Percentiles rank a stretch among this genome's conserved stretches.
Conservation (phyloP, 2,888 invertebrate species). For the Tachystola acroxantha region DNA sequence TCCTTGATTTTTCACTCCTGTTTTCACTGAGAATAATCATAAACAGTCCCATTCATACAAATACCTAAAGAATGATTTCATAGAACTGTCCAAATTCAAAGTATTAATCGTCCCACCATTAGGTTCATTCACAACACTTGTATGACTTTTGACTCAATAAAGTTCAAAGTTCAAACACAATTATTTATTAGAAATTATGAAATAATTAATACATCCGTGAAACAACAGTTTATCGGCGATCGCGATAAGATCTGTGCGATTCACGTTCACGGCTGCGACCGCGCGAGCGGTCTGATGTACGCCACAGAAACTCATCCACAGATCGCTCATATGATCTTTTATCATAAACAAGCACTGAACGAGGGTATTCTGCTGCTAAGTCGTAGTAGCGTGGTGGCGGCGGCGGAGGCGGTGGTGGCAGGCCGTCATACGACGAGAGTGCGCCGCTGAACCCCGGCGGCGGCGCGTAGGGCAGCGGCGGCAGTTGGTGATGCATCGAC, state of each 20-base stretch:
- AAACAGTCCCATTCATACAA: conserved; percentile 17
- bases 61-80: conserved; percentile 15
- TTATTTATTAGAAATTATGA: conserved; percentile 61
- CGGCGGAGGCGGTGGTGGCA: conserved; percentile 84
- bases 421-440: conserved; percentile 76
- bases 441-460: conserved; percentile 72
- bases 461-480: conserved; percentile 90
- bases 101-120: conserved; percentile 1
- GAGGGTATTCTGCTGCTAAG: conserved; percentile 88
- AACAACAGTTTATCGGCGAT: conserved; percentile 69
- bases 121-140: conserved; percentile 62
- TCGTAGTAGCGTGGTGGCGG: conserved; percentile 78
- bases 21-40: conserved; percentile 17
- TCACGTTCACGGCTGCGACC: conserved; percentile 79
- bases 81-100: conserved; percentile 8
- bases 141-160: conserved; percentile 58
- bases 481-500: conserved; percentile 90
- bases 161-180: conserved; percentile 75
- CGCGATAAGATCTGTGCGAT: conserved; percentile 78
- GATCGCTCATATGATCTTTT: conserved; percentile 92
- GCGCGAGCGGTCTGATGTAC: conserved; percentile 84
- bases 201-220: conserved; percentile 61
- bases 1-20: conserved; percentile 5
- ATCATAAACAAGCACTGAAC: conserved; percentile 80
- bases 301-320: conserved; percentile 91